Conservation (phyloP, 2,113 vertebrate species). For the Oncorhynchus kisutch region DNA sequence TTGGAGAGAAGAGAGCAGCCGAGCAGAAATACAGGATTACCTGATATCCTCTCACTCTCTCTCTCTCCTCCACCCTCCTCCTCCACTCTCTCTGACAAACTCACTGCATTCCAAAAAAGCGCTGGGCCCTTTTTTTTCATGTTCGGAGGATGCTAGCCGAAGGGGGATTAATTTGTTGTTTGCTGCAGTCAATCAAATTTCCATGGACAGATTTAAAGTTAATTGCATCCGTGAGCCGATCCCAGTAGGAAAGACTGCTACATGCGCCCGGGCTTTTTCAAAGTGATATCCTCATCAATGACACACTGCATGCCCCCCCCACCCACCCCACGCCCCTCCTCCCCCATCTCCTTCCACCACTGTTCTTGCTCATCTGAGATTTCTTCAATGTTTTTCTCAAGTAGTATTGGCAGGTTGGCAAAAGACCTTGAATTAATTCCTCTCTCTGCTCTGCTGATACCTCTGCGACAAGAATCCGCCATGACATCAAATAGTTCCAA, state of each 20-base stretch:
- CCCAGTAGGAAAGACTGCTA: conserved; percentile 70
- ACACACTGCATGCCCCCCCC: conserved; percentile 26
- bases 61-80: conserved; percentile 37
- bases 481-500: neutral
- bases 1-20: conserved; percentile 62
- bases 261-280: conserved; percentile 67
- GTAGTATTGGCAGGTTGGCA: conserved; percentile 47
- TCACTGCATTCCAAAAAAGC: conserved; percentile 51
- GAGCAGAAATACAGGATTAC: conserved; percentile 74
- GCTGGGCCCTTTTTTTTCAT: conserved; percentile 41
- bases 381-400: conserved; percentile 42
- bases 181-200: conserved; percentile 80
- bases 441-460: conserved; percentile 31
- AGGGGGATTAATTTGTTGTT: conserved; percentile 77
- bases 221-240: conserved; percentile 80
- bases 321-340: neutral
- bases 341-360: conserved; percentile 2
- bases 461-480: conserved; percentile 9
- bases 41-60: conserved; percentile 25
- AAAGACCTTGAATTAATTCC: conserved; percentile 55
- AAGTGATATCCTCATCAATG: conserved; percentile 74
- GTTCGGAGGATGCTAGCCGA: conserved; percentile 62
- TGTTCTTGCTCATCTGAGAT: conserved; percentile 32
- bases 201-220: conserved; percentile 78
- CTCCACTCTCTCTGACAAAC: conserved; percentile 69